Evolutionary conservation across 2,113 vertebrate species (phyloP).

Genomic region (Clarias batrachus): DNA sequence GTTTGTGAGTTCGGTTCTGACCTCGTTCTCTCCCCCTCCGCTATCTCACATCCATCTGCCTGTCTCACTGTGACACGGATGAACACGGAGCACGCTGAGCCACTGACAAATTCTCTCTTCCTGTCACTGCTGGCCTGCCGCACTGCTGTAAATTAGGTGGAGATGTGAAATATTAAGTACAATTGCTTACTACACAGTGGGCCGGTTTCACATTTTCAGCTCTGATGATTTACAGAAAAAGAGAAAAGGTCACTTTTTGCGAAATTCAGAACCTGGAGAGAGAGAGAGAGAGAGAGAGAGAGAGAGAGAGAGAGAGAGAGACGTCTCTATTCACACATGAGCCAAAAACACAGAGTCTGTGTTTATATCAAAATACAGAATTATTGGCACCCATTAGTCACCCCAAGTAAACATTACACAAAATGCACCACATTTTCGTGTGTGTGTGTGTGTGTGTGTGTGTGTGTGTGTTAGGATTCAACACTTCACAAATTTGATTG

Average conservation of each 20-base stretch:
- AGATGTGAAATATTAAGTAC: conserved; percentile 19
- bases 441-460: too few species aligned
- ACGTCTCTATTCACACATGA: background rate
- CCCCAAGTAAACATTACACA: background rate
- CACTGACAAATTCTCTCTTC: conserved; percentile 56
- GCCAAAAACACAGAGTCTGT: background rate
- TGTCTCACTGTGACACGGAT: conserved; percentile 65
- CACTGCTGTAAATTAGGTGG: conserved; percentile 11
- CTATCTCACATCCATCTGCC: conserved; percentile 67
- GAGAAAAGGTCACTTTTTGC: background rate
- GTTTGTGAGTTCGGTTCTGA: conserved; percentile 64
- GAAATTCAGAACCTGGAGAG: background rate
- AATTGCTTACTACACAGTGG: background rate
- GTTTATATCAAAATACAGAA: background rate
- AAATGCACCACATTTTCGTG: background rate
- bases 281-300: background rate
- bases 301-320: background rate
- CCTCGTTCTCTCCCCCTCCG: conserved; percentile 48
- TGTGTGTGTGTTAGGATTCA: too few species aligned
- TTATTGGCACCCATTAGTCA: background rate
- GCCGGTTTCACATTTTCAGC: background rate
- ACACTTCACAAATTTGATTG: too few species aligned
- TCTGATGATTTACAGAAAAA: background rate
- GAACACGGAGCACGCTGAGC: conserved; percentile 62
- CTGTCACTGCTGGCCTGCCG: conserved; percentile 45